These are phyloP conservation scores for Bathybates hornii DNA, from an alignment of 2,113 vertebrate species.

Conservation along the genomic window DNA sequence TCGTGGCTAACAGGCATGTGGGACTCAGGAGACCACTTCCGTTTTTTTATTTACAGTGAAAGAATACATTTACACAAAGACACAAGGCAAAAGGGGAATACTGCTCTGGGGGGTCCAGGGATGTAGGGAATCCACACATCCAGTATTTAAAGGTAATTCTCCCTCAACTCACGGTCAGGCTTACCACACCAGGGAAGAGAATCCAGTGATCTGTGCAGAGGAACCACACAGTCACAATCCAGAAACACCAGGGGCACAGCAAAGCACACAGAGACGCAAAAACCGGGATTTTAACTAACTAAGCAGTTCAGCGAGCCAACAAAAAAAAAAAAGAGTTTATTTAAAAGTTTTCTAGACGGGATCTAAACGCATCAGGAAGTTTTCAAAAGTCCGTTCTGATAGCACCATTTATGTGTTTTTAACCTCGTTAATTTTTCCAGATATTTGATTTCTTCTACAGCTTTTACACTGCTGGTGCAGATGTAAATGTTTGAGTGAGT, in stretches of 20 bases:
- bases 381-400: neutral
- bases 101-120: neutral
- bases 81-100: neutral
- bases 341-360: neutral
- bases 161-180: neutral
- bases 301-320: neutral
- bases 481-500: neutral
- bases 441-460: neutral
- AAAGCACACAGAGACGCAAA: fast-evolving
- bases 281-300: fast-evolving
- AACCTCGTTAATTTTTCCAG: neutral
- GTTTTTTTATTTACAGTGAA: neutral
- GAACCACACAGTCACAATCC: neutral
- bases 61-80: neutral
- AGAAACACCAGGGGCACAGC: neutral
- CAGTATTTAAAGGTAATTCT: neutral
- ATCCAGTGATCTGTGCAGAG: neutral
- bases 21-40: neutral
- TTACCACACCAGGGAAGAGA: neutral
- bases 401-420: neutral
- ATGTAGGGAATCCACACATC: neutral
- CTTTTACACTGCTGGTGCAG: neutral
- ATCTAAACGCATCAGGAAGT: fast-evolving
- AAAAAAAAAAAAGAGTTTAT: neutral
- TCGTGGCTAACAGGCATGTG: neutral